Evolutionary conservation across 2,888 invertebrate genomes (phyloP).

Genomic region (Drosophila monieri): DNA sequence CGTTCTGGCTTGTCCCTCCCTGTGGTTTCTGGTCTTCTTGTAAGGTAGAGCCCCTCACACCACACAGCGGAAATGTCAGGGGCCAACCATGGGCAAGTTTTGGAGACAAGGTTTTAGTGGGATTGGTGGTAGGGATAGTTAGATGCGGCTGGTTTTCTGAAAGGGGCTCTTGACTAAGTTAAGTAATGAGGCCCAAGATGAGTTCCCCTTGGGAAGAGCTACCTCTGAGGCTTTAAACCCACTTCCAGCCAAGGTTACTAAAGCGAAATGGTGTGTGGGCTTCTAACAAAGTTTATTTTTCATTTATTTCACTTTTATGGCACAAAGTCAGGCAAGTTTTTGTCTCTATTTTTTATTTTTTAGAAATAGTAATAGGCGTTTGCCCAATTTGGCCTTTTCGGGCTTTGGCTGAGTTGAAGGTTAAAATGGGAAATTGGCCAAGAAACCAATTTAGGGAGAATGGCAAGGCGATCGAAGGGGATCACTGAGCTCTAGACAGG

Average conservation of each 20-base stretch:
- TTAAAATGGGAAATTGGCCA: conserved; percentile 62
- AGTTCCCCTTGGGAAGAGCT: too few relatives aligned
- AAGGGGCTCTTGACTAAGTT: too few relatives aligned
- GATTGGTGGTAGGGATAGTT: conserved; percentile 20
- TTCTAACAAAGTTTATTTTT: conserved; percentile 58
- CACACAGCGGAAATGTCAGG: conserved; percentile 48
- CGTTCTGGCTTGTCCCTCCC: conserved; percentile 49
- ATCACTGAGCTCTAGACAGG: too few relatives aligned
- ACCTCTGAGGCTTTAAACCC: conserved; percentile 26
- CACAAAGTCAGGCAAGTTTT: conserved; percentile 41
- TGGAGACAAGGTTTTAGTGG: conserved; percentile 43
- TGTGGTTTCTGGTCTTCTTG: conserved; percentile 23
- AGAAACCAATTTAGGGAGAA: conserved; percentile 7
- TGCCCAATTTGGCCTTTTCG: conserved; percentile 72
- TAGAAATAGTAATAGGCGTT: conserved; percentile 61
- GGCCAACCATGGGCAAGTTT: conserved; percentile 33
- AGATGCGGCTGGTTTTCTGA: conserved; percentile 25
- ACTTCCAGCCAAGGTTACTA: conserved; percentile 34
- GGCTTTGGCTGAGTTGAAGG: conserved; percentile 67
- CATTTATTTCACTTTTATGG: conserved; percentile 53
- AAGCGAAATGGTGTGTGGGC: conserved; percentile 59
- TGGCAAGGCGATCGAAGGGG: too few relatives aligned
- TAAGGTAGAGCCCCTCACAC: conserved; percentile 17
- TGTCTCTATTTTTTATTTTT: conserved; percentile 42
- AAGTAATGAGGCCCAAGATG: too few relatives aligned